Conservation (phyloP, 2,113 vertebrate species). For the Periophthalmodon schlosseri region DNA sequence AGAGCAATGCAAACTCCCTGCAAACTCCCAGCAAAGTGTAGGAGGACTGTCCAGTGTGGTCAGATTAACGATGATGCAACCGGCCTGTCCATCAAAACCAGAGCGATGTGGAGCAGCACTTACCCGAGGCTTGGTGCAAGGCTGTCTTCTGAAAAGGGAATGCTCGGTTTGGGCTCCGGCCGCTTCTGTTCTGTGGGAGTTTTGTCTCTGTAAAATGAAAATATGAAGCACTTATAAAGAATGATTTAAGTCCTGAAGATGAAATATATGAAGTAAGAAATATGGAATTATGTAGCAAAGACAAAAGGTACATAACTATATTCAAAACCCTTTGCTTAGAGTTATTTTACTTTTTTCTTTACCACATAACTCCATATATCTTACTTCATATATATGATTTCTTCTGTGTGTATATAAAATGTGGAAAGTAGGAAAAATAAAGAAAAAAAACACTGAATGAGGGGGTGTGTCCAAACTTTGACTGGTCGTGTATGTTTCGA, state of each 20-base stretch:
- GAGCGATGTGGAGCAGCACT: conserved; percentile 40
- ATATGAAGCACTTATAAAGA: background rate
- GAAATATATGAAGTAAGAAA: background rate
- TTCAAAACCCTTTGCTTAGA: too few relatives aligned
- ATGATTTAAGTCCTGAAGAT: background rate
- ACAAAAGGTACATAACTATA: too few relatives aligned
- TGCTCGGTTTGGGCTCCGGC: conserved; percentile 73
- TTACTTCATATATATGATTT: too few relatives aligned
- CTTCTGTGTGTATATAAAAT: too few relatives aligned
- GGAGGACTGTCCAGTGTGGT: background rate
- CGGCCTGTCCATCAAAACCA: conserved; percentile 4
- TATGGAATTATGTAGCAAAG: too few relatives aligned
- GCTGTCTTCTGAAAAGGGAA: conserved; percentile 85
- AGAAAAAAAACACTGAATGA: too few relatives aligned
- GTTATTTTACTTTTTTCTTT: too few relatives aligned
- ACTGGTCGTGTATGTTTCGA: too few relatives aligned
- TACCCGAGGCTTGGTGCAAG: conserved; percentile 89
- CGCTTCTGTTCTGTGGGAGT: conserved; percentile 77
- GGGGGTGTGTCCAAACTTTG: too few relatives aligned
- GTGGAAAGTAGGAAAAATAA: too few relatives aligned
- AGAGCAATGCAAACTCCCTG: conserved; percentile 2
- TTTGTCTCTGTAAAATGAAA: conserved; percentile 43
- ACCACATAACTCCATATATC: too few relatives aligned
- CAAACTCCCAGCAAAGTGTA: background rate
- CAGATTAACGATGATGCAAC: background rate